Evolutionary conservation across 1,140 invertebrate species (phyloP).

Genomic region (Ceratitis capitata): DNA sequence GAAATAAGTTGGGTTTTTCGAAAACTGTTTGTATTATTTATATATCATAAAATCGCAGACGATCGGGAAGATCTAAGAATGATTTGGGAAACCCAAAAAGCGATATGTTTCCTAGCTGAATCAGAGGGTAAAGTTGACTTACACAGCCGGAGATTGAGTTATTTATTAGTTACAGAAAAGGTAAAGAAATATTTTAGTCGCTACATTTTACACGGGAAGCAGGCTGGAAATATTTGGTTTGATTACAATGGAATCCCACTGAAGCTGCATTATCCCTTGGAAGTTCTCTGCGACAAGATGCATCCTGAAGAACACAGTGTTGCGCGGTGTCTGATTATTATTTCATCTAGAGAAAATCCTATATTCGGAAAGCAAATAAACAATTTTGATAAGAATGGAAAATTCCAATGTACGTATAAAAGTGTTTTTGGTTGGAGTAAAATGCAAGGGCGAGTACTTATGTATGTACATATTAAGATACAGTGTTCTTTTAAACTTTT

Average conservation of each 20-base stretch:
- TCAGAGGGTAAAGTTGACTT: slow-evolving; percentile 88
- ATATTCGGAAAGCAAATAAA: too few species aligned
- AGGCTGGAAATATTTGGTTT: slow-evolving; percentile 93
- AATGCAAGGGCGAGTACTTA: slow-evolving; percentile 65
- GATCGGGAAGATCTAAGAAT: slow-evolving; percentile 92
- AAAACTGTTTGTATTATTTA: too few species aligned
- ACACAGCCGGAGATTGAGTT: slow-evolving; percentile 89
- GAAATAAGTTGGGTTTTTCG: too few species aligned
- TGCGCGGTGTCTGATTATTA: slow-evolving; percentile 95
- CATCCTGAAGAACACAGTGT: slow-evolving; percentile 76
- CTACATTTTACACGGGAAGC: slow-evolving; percentile 82
- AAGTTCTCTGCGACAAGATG: slow-evolving; percentile 85
- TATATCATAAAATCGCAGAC: slow-evolving; percentile 87
- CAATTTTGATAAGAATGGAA: neutral
- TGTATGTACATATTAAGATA: slow-evolving; percentile 56
- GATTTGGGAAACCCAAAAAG: slow-evolving; percentile 95
- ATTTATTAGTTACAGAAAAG: slow-evolving; percentile 96
- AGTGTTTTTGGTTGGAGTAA: too few species aligned
- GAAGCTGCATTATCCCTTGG: slow-evolving; percentile 96
- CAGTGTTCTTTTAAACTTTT: slow-evolving; percentile 45
- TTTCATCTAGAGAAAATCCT: slow-evolving; percentile 79
- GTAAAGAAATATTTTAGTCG: slow-evolving; percentile 90
- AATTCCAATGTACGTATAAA: too few species aligned
- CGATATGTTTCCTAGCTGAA: slow-evolving; percentile 88
- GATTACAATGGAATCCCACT: slow-evolving; percentile 92